Percentiles rank a stretch among this genome's conserved stretches.
Conservation (phyloP, 2,797 vertebrate species). For the Pitangus sulphuratus region DNA sequence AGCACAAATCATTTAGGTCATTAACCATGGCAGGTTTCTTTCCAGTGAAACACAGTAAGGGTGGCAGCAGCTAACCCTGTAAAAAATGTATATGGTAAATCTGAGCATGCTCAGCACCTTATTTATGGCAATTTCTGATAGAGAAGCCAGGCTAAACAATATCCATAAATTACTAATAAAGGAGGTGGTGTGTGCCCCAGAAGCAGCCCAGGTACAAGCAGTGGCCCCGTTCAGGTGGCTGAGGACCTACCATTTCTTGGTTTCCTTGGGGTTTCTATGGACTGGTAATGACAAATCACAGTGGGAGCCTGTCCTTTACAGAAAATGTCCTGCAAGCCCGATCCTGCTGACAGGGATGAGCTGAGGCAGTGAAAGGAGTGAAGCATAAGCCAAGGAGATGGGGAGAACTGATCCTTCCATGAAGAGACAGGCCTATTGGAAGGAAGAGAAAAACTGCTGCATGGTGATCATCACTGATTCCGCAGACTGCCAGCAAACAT, state of each 20-base stretch:
- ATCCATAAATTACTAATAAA: neutral
- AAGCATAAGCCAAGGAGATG: neutral
- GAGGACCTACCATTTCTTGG: neutral
- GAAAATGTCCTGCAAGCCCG: neutral
- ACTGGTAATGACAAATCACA: neutral
- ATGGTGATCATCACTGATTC: rapidly evolving
- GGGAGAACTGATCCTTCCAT: neutral
- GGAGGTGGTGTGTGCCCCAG: neutral
- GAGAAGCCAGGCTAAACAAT: neutral
- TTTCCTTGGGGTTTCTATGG: neutral
- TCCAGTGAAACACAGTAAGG: neutral
- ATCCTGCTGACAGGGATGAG: neutral
- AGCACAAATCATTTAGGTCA: neutral
- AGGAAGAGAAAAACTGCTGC: neutral
- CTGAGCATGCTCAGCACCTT: neutral
- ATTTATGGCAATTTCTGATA: neutral
- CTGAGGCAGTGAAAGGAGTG: neutral
- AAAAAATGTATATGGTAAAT: neutral
- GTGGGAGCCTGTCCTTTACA: neutral
- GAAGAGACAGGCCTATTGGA: rapidly evolving
- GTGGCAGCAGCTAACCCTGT: neutral
- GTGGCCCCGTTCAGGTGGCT: neutral
- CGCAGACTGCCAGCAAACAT: neutral
- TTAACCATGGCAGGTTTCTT: neutral
- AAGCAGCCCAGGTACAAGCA: rapidly evolving